phyloP scores from a whole-genome alignment of 2,797 vertebrate genomes.

The Muscicapa comitata region DNA sequence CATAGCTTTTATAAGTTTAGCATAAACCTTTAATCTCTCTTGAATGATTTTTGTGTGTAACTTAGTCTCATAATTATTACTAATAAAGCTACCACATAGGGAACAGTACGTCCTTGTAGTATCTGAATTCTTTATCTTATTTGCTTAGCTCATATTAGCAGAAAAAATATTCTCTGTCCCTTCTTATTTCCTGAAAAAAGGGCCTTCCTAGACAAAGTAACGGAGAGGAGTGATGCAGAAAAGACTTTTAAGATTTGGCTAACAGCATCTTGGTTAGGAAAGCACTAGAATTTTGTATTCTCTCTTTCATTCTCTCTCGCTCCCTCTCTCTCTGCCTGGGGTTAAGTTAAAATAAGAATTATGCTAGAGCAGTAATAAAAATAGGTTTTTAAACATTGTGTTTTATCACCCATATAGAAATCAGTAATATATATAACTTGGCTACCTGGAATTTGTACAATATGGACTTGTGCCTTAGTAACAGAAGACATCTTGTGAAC shows the following conservation, averaged over 20 bases:
- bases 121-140: conserved; percentile 21
- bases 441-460: not conserved
- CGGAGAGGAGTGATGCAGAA: not conserved
- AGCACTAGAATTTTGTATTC: not conserved
- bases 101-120: not conserved
- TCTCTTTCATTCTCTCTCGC: not conserved
- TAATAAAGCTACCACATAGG: not conserved
- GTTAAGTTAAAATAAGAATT: not conserved
- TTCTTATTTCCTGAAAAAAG: not conserved
- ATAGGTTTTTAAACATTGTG: not conserved
- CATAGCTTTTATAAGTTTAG: not conserved
- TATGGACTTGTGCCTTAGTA: not conserved
- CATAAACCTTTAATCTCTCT: conserved; percentile 18
- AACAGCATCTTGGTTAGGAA: not conserved
- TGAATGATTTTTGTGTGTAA: conserved; percentile 30
- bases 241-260: not conserved
- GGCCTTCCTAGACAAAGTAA: not conserved
- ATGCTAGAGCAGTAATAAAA: not conserved
- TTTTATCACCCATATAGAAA: not conserved
- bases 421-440: not conserved
- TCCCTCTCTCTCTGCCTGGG: not conserved
- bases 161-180: not conserved
- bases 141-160: conserved; percentile 20
- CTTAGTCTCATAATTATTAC: conserved; percentile 5
- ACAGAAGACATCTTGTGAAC: not conserved